Percentiles rank a stretch among this genome's conserved stretches.
phyloP scores from a whole-genome alignment of 2,113 vertebrate genomes.

The Arothron firmamentum region DNA sequence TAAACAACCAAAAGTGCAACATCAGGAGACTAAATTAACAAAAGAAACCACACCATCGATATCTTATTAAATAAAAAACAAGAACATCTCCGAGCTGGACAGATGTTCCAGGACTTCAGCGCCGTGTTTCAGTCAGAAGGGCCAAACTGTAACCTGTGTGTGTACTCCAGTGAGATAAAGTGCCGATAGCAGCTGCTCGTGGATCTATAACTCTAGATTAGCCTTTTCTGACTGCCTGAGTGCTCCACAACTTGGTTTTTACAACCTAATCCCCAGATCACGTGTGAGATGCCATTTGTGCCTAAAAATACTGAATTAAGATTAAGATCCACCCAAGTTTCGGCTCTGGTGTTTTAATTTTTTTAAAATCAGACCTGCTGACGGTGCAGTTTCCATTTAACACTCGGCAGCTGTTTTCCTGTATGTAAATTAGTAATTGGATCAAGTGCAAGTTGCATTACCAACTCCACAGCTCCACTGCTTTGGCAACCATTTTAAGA shows the following conservation, averaged over 20 bases:
- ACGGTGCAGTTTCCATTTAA: slow-evolving; percentile 9
- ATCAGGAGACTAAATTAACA: slow-evolving; percentile 45
- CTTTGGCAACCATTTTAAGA: slow-evolving; percentile 44
- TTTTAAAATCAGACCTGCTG: not conserved
- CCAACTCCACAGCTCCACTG: slow-evolving; percentile 25
- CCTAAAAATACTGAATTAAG: slow-evolving; percentile 34
- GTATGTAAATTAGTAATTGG: slow-evolving; percentile 45
- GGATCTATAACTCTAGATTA: not conserved
- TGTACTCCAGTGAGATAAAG: slow-evolving; percentile 52
- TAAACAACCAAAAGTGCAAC: slow-evolving; percentile 51
- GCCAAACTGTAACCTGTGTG: slow-evolving; percentile 33
- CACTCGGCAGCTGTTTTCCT: slow-evolving; percentile 16
- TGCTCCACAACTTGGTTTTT: slow-evolving; percentile 48
- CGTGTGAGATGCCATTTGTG: slow-evolving; percentile 23
- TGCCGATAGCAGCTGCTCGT: slow-evolving; percentile 56
- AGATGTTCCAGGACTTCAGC: slow-evolving; percentile 20
- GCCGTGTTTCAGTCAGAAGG: slow-evolving; percentile 36
- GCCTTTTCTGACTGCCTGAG: slow-evolving; percentile 28
- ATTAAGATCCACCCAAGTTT: slow-evolving; percentile 15
- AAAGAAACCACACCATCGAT: slow-evolving; percentile 24
- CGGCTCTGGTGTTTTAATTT: not conserved
- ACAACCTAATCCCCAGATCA: slow-evolving; percentile 21
- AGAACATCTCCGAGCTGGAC: not conserved
- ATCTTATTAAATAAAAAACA: slow-evolving; percentile 8
- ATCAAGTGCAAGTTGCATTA: slow-evolving; percentile 45